Conservation (phyloP, 2,888 invertebrate species). For the Argynnis bischoffii region DNA sequence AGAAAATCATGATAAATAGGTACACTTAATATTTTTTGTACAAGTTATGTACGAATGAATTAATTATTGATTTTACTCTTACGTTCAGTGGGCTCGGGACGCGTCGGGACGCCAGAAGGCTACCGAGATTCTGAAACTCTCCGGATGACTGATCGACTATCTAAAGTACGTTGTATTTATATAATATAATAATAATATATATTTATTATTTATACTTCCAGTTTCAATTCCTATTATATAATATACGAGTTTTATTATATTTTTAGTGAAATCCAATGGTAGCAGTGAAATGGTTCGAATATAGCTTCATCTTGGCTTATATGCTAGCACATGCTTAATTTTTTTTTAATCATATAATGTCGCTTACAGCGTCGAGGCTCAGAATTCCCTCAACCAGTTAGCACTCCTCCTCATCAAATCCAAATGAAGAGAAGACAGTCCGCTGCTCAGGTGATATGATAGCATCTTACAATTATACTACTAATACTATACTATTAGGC, state of each 20-base stretch:
- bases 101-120: constrained; percentile 73
- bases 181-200: not conserved
- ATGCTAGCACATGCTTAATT: too few species aligned
- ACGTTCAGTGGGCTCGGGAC: constrained; percentile 54
- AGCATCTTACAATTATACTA: too few species aligned
- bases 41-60: too few species aligned
- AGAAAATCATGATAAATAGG: too few species aligned
- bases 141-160: constrained; percentile 65
- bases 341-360: not conserved
- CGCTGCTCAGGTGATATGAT: constrained; percentile 60
- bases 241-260: too few species aligned
- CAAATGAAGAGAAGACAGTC: constrained; percentile 71
- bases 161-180: constrained; percentile 57
- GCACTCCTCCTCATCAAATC: constrained; percentile 68
- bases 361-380: constrained; percentile 70
- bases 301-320: too few species aligned
- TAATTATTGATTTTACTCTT: not conserved
- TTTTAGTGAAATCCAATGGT: too few species aligned
- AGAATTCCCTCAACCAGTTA: constrained; percentile 74
- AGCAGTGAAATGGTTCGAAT: too few species aligned
- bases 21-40: too few species aligned
- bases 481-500: too few species aligned
- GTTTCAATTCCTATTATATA: too few species aligned
- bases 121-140: constrained; percentile 75
- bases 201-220: too few species aligned